A percentile compares a stretch with the other conserved stretches of the same genome.
Conservation (phyloP, 2,113 vertebrate genomes). For the Psammodynastes pulverulentus region DNA sequence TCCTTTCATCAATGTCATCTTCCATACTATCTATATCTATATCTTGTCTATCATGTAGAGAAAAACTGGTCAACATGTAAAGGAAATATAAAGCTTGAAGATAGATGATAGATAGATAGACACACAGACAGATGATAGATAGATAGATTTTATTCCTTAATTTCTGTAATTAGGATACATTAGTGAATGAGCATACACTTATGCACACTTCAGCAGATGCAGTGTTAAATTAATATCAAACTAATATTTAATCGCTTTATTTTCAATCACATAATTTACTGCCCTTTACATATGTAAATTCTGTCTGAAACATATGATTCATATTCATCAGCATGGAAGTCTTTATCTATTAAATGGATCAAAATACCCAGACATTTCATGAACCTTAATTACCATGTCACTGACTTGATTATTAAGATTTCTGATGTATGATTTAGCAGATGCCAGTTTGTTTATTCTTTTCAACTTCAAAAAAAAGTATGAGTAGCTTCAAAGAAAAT, state of each 20-base stretch:
- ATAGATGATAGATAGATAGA: neutral
- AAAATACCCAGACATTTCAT: neutral
- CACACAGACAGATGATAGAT: neutral
- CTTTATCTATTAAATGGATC: neutral
- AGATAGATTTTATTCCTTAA: neutral
- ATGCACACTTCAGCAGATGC: neutral
- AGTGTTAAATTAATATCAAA: neutral
- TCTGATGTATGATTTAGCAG: neutral
- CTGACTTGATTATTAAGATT: neutral
- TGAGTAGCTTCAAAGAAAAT: neutral
- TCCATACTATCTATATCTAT: neutral
- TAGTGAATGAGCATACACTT: neutral
- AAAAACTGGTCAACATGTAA: neutral
- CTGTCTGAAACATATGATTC: neutral
- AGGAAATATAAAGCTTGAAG: neutral
- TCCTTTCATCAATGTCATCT: neutral
- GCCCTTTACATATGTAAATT: constrained; percentile 1
- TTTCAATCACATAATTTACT: neutral
- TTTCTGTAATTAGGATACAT: neutral
- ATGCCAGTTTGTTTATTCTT: constrained; percentile 8
- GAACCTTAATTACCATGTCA: neutral
- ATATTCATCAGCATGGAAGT: neutral
- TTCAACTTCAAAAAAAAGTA: neutral
- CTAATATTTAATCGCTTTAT: neutral
- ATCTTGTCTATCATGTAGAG: neutral